A percentile compares a stretch with the other conserved stretches of the same genome.
Evolutionary conservation across 2,113 vertebrate species (phyloP).

Genomic region (Hydrolagus affinis): DNA sequence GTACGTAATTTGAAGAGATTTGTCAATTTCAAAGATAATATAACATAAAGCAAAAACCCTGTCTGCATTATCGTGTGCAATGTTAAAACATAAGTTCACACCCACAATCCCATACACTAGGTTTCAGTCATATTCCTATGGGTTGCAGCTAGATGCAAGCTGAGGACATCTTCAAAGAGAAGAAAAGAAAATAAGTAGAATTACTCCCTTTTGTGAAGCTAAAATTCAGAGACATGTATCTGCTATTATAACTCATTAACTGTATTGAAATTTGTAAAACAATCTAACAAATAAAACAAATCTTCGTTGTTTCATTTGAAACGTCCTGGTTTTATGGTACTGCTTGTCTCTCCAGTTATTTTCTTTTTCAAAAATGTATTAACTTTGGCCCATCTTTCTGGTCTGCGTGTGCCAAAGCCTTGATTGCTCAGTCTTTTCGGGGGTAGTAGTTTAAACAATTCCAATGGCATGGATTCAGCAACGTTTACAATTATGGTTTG

Average conservation of each 20-base stretch:
- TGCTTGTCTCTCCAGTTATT: neutral
- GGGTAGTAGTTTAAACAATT: slow-evolving; percentile 22
- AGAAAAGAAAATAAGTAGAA: neutral
- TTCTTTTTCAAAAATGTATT: neutral
- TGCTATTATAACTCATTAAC: neutral
- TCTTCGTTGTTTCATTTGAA: neutral
- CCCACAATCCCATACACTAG: neutral
- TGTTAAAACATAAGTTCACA: neutral
- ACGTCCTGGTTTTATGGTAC: neutral
- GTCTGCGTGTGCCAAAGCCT: neutral
- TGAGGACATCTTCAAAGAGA: neutral
- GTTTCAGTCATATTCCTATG: neutral
- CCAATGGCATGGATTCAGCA: slow-evolving; percentile 1
- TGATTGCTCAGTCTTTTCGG: neutral
- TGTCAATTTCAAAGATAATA: too few relatives aligned
- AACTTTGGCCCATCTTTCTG: slow-evolving; percentile 11
- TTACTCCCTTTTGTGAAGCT: neutral
- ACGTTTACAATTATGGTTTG: neutral
- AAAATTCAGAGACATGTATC: neutral
- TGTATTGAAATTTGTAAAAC: neutral
- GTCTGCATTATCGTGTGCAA: neutral
- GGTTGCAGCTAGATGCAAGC: neutral
- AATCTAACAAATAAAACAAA: neutral
- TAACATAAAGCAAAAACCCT: too few relatives aligned
- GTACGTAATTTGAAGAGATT: too few relatives aligned